Evolutionary conservation across 2,797 vertebrate species (phyloP), one percentile per base, ranked within the genome.

Genomic region (Coilia nasus): DNA sequence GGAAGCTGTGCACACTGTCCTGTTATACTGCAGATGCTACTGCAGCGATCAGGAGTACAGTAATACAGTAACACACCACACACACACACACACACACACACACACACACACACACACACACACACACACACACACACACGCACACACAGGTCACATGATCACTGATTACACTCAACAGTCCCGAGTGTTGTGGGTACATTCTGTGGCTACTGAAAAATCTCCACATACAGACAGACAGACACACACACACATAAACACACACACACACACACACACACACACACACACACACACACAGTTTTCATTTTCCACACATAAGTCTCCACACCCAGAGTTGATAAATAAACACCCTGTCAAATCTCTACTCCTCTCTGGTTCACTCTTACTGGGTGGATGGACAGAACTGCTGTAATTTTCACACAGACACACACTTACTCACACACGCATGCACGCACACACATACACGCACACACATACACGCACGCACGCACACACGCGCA

Each of bases 81-180:
- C 35, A 41, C 35, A 41, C 35, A 41, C 35, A 41, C 50, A 54
- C 50, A 54, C 50, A 54, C 50, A 54, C 50, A 54, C 50, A 54
- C 50, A 54, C 50, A 54, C 50, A 54, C 50, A 54, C 50, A 54
- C 50, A 54, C 50, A 54, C 50, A 54, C 50, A 54, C 50, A 54
- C 50, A 54, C 50, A 54, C 50, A 80, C 64, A 54, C 83, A 85
- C 86, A 83, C 81, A 82, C 44, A 83, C 59, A 85, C 46, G 67
- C 84, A 83, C 81, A 87, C 86, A 84, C 88, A 78, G 85, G 84
- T 81, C 87, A 84, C 84, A 90, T 86, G 88, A 85, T 87, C 87
- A 83, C 86, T 89, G 57, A 60, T 60, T 21, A 60, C 21, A 21
- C 21, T 60, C 57, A 60, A 19, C 57, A 3, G 57, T 60, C 57